These are phyloP conservation scores for Napeogenes sylphis DNA, from an alignment of 2,888 invertebrate genomes.

Conservation along the genomic window DNA sequence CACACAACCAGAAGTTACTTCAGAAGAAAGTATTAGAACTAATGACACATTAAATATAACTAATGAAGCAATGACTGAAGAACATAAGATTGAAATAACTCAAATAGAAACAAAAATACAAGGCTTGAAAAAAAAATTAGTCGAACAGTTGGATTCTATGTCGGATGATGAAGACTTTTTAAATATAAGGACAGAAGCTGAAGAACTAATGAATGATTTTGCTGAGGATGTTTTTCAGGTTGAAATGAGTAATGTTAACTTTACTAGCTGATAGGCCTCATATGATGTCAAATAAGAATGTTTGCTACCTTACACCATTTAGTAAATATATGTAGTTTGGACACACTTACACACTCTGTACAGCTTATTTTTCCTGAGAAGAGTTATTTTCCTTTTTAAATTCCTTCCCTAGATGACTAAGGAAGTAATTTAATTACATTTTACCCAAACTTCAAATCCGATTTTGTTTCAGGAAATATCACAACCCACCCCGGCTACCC, in stretches of 20 bases:
- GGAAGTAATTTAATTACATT: too few species aligned
- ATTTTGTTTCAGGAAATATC: conserved; percentile 57
- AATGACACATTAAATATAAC: conserved; percentile 52
- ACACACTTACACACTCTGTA: too few species aligned
- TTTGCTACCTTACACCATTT: neutral
- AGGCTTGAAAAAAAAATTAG: conserved; percentile 65
- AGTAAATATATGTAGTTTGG: too few species aligned
- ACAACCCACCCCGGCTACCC: conserved; percentile 47
- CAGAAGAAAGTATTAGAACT: conserved; percentile 13
- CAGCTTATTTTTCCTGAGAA: too few species aligned
- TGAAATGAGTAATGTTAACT: neutral
- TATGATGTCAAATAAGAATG: conserved; percentile 1
- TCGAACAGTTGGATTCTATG: conserved; percentile 73
- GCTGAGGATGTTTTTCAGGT: conserved; percentile 72
- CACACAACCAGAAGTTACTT: conserved; percentile 43
- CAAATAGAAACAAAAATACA: conserved; percentile 81
- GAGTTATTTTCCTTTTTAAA: too few species aligned
- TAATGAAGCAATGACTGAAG: conserved; percentile 41
- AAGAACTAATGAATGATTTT: conserved; percentile 73
- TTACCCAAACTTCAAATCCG: neutral
- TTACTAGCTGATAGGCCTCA: neutral
- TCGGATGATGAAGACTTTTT: conserved; percentile 82
- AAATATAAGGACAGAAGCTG: conserved; percentile 81
- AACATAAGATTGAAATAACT: conserved; percentile 63
- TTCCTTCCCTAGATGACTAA: too few species aligned